Conservation (phyloP, 2,797 vertebrate species). For the Rhincodon typus region DNA sequence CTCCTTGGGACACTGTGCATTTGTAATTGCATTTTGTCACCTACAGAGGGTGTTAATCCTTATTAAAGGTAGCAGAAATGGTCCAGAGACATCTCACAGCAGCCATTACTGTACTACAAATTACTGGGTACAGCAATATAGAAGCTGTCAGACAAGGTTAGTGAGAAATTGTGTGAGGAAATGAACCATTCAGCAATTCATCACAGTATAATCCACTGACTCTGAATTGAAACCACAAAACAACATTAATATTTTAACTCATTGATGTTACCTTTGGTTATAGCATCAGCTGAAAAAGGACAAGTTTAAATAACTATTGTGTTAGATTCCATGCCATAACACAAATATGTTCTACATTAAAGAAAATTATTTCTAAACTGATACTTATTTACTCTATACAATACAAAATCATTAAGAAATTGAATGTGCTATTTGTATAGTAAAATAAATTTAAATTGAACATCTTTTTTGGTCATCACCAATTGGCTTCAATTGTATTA, state of each 20-base stretch:
- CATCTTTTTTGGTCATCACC: no score
- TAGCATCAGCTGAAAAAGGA: slow-evolving; percentile 63
- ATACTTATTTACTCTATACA: neutral
- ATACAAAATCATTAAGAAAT: neutral
- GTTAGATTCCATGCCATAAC: neutral
- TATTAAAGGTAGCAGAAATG: slow-evolving; percentile 77
- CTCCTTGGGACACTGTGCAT: slow-evolving; percentile 70
- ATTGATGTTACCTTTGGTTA: slow-evolving; percentile 66
- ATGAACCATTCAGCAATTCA: slow-evolving; percentile 92
- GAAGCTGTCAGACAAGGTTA: slow-evolving; percentile 94
- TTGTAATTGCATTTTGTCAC: slow-evolving; percentile 98
- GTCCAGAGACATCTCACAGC: slow-evolving; percentile 74
- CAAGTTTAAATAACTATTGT: slow-evolving; percentile 38
- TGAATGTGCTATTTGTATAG: neutral
- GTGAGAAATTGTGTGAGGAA: slow-evolving; percentile 77
- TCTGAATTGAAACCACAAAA: slow-evolving; percentile 77
- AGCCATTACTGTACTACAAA: slow-evolving; percentile 93
- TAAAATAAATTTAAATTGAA: slow-evolving; percentile 3
- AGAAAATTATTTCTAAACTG: neutral
- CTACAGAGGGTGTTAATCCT: slow-evolving; percentile 99
- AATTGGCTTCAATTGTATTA: neutral
- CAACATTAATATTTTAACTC: slow-evolving; percentile 73
- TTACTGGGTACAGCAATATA: slow-evolving; percentile 92
- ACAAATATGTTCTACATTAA: slow-evolving; percentile 27
- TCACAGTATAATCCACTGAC: slow-evolving; percentile 73